phyloP scores from a whole-genome alignment of 2,113 vertebrate genomes.

The Mormyrus iriodes region DNA sequence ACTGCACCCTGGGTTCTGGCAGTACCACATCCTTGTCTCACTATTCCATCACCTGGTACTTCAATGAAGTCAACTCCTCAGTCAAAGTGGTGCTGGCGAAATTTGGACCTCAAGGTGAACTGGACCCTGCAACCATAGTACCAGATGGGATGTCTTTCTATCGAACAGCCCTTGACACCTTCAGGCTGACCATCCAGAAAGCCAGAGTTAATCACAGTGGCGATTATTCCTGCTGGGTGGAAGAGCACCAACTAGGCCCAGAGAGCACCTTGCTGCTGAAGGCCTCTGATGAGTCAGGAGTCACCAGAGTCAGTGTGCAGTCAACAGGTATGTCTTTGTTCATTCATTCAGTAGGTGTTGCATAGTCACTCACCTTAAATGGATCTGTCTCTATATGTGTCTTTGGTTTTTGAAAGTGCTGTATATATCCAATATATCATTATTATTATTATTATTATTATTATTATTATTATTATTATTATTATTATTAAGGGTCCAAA shows the following conservation, averaged over 20 bases:
- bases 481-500: too few relatives aligned
- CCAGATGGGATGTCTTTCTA: slow-evolving; percentile 40
- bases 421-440: not conserved
- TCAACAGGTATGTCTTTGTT: slow-evolving; percentile 40
- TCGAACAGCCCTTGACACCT: slow-evolving; percentile 37
- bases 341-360: not conserved
- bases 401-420: not conserved
- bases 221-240: slow-evolving; percentile 48
- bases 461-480: too few relatives aligned
- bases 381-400: not conserved
- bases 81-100: slow-evolving; percentile 28
- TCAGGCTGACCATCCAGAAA: slow-evolving; percentile 42
- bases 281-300: slow-evolving; percentile 33
- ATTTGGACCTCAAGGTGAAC: slow-evolving; percentile 42
- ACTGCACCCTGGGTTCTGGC: slow-evolving; percentile 43
- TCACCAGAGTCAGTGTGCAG: slow-evolving; percentile 38
- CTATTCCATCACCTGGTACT: slow-evolving; percentile 51
- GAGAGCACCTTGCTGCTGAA: slow-evolving; percentile 42
- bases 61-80: not conserved
- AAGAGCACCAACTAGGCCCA: slow-evolving; percentile 45
- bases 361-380: not conserved
- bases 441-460: not conserved
- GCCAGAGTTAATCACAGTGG: slow-evolving; percentile 44
- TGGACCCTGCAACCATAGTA: slow-evolving; percentile 33
- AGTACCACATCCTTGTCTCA: slow-evolving; percentile 28